Evolutionary conservation across 2,797 vertebrate genomes (phyloP), one percentile per base, ranked within the genome.

Genomic region (Molossus alvarezi): DNA sequence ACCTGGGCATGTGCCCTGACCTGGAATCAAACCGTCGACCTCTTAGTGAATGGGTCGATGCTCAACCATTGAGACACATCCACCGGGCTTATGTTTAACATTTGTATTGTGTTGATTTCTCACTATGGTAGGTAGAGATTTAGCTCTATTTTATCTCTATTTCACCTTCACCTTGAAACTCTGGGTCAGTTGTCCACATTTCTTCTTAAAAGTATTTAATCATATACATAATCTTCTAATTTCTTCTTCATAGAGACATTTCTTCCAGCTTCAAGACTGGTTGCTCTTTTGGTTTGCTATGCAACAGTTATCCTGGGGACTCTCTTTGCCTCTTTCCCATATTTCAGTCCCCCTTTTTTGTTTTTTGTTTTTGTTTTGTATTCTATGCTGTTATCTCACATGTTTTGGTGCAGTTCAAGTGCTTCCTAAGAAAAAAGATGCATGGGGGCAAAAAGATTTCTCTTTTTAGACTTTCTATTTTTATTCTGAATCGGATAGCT

Each of bases 141-240:
- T 79, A 77, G 25, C 48, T 84, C 23, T 92, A 0, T 88, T 51
- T 94, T 69, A 76, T 37, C 14, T 92, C 20, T 82, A 58, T 82
- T 65, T 95, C 57, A 72, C 48, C 48, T 58, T 88, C 55, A 71
- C 62, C 55, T 45, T 84, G 23, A 91, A 89, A 67, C 62, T 57
- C 6, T 85, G 41, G 12, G 23, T 80, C n/a, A 48, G 25, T 86
- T 77, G 3, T 94, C n/a, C n/a, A 25, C 17, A 60, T 94, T 92
- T 92, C 67, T 92, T 90, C 80, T 88, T 21, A 67, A 67, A 67
- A 91, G 15, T 76, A 53, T 90, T 87, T 89, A 81, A 76, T 53
- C 15, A 60, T 1, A 23, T 23, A 88, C n/a, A 64, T 67, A 15
- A 60, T 79, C 71, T 87, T 86, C 25, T 58, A 9, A n/a, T 53